Evolutionary conservation across 2,888 invertebrate genomes (phyloP), one percentile per base, ranked within the genome.

Genomic region (Melangyna quadrimaculata): DNA sequence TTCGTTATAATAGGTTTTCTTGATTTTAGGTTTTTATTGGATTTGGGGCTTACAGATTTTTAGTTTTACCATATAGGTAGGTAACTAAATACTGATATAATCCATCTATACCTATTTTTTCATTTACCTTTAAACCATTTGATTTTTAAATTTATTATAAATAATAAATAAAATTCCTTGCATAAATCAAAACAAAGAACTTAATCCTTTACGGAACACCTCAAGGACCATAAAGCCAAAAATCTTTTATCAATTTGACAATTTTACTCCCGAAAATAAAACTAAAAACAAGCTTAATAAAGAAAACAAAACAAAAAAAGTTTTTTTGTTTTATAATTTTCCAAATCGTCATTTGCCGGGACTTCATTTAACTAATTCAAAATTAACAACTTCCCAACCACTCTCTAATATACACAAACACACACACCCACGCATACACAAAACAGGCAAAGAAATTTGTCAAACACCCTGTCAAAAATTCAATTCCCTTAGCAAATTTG

Each of bases 401-500:
- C 63, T 19, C 35, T 3, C 0, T 6, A 27, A 53, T 8, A n/a
- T 43, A 55, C 0, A 17, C 45, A 17, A 10, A 17, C 7, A n/a
- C 72, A 27, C 32, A 10, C 37, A 40, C 10, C 24, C 24, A 45
- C 29, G 8, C 19, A 35, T 12, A 29, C n/a, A 55, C 32, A 19
- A 5, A 40, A 48, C 40, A 67, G 27, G 2, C 32, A 67, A 71
- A 70, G 35, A 70, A 65, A 67, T 84, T 84, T 84, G 83, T 84
- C 83, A 84, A 84, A 84, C 74, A 79, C 71, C 83, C 79, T 84
- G 83, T 84, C 83, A 84, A 79, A 84, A 84, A 84, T 84, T 84
- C 83, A 84, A 84, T 84, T 84, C 83, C 79, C 71, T 69, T 67
- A 67, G 75, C 75, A 61, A 69, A 53, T 72, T 71, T 59, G 63